Percentiles rank a stretch among this genome's conserved stretches.
Conservation (phyloP, 2,888 invertebrate genomes). For the Argyra leucocephala region DNA sequence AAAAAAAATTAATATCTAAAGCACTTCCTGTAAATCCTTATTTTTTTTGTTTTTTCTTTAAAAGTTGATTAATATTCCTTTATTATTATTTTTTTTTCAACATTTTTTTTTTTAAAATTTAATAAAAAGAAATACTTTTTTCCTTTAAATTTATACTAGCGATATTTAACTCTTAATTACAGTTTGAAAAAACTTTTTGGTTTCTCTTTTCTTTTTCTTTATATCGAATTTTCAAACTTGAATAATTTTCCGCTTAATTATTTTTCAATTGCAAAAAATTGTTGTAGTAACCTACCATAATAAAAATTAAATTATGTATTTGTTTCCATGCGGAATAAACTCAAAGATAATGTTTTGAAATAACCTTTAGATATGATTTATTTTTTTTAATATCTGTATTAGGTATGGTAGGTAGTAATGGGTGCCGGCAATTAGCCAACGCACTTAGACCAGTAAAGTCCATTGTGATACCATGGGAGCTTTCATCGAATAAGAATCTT, state of each 20-base stretch:
- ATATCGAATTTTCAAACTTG: not conserved
- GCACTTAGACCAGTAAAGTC: too few species aligned
- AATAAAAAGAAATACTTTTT: not conserved
- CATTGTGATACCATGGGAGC: too few species aligned
- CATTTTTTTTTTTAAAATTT: not conserved
- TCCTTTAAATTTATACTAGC: not conserved
- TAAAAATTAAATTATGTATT: too few species aligned
- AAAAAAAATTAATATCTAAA: not conserved
- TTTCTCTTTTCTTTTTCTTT: too few species aligned
- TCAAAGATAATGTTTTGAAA: too few species aligned
- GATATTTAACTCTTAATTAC: not conserved
- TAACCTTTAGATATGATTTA: too few species aligned
- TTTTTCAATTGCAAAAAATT: not conserved
- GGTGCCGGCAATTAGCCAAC: too few species aligned
- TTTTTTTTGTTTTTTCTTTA: not conserved
- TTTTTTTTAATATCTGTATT: too few species aligned
- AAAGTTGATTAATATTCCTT: not conserved
- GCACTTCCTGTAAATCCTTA: not conserved
- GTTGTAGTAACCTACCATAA: too few species aligned
- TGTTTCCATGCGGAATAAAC: too few species aligned
- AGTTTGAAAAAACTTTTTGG: not conserved
- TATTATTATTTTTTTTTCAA: not conserved
- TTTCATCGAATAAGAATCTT: too few species aligned
- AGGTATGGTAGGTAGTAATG: too few species aligned
- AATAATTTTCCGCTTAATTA: constrained; percentile 1